Percentiles rank a stretch among this genome's conserved stretches.
phyloP scores from a whole-genome alignment of 2,888 invertebrate species.

The Cartodere bifasciata region DNA sequence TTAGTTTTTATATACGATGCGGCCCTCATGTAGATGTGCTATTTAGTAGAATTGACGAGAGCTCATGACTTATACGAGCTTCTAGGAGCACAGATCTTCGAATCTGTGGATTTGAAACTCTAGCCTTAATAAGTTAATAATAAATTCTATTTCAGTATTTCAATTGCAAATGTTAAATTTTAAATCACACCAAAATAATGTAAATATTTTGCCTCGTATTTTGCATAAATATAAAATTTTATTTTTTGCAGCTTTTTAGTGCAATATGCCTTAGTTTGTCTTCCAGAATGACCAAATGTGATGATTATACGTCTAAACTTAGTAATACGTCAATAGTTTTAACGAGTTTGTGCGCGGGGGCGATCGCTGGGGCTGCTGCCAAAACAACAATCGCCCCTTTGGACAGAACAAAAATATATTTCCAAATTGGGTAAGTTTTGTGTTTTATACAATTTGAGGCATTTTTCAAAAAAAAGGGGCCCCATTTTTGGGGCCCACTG shows the following conservation, averaged over 20 bases:
- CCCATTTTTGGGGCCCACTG: too few relatives aligned
- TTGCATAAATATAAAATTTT: conserved; percentile 1
- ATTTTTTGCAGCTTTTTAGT: conserved; percentile 1
- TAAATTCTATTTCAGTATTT: too few relatives aligned
- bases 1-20: too few relatives aligned
- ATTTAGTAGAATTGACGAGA: too few relatives aligned
- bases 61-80: too few relatives aligned
- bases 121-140: too few relatives aligned
- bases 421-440: conserved; percentile 63
- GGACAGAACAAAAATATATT: conserved; percentile 96
- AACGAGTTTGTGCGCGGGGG: conserved; percentile 83
- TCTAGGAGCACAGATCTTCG: too few relatives aligned
- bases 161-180: conserved; percentile 1
- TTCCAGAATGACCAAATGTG: conserved; percentile 22
- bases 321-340: conserved; percentile 49
- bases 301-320: conserved; percentile 22
- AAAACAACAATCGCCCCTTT: conserved; percentile 95
- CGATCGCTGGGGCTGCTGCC: conserved; percentile 85
- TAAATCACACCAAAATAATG: too few relatives aligned
- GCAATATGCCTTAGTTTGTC: conserved; percentile 19
- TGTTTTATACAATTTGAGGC: background rate
- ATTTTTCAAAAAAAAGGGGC: too few relatives aligned
- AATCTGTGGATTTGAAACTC: too few relatives aligned
- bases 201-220: conserved; percentile 2
- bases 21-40: too few relatives aligned